Evolutionary conservation across 2,888 invertebrate genomes (phyloP), one percentile per base, ranked within the genome.

Genomic region (Acanthosepion pharaonis): DNA sequence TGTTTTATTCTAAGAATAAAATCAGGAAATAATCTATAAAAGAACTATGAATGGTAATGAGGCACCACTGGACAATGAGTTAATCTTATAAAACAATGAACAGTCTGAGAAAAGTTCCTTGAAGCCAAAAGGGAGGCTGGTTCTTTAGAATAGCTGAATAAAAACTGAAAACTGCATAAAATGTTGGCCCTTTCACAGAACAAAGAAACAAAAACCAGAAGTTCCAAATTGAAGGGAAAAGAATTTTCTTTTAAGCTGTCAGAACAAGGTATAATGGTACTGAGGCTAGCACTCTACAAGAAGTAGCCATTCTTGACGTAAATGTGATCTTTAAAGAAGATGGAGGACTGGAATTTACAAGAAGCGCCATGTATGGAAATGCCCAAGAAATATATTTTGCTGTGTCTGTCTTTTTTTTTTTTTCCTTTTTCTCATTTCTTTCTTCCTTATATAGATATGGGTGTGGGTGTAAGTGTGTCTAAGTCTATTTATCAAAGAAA

Each of bases 211-310:
- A 78, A 78, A 78, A 78, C n/a, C 78, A n/a, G 78, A n/a, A 78
- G n/a, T 78, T 78, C 78, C 4, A 78, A 78, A 78, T 78, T 78
- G 78, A 78, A 78, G n/a, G 78, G 78, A 78, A 78, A 78, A 78
- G 28, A 78, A n/a, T 28, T 78, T 78, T 78, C 78, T 78, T n/a
- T 78, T n/a, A 78, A 78, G 78, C 78, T 78, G 78, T 78, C 78
- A 78, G 78, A 78, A 28, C 78, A 78, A 78, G 78, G 78, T n/a
- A n/a, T 78, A 78, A 78, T 78, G 78, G 78, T 78, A 78, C 78
- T n/a, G 78, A 78, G 78, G 11, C 78, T 78, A n/a, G n/a, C 78
- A 78, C 78, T 78, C 78, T 9, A n/a, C 78, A 28, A 78, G 15
- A 78, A 78, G 78, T 78, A 78, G 78, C 78, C 78, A 78, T 78